Conservation (phyloP, 2,888 invertebrate genomes). For the Sesamia inferens region DNA sequence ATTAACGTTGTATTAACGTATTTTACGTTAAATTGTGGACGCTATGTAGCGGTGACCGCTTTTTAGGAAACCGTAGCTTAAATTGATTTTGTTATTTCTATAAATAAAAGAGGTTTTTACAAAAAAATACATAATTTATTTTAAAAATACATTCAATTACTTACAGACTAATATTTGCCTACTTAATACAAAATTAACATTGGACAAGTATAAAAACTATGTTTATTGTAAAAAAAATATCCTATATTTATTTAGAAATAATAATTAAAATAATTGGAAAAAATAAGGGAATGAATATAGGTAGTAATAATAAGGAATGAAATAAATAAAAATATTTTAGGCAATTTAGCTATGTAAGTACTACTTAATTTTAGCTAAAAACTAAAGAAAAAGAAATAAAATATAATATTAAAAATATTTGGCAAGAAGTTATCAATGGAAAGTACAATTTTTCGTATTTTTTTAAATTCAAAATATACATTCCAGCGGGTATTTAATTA, state of each 20-base stretch:
- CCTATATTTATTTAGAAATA: constrained; percentile 19
- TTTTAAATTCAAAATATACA: not conserved
- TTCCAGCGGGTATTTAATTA: not conserved
- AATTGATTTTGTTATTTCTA: not conserved
- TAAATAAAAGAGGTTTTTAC: constrained; percentile 43
- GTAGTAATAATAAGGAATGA: constrained; percentile 21
- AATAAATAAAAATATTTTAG: not conserved
- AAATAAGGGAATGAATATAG: constrained; percentile 28
- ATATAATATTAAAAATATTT: constrained; percentile 4
- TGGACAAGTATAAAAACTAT: constrained; percentile 35
- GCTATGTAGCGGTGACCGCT: not conserved
- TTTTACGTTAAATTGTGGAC: not conserved
- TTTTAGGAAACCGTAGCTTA: too few species aligned
- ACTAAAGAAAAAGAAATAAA: not conserved
- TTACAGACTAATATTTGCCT: constrained; percentile 60
- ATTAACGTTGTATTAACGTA: not conserved
- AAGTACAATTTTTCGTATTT: not conserved
- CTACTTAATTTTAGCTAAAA: constrained; percentile 8
- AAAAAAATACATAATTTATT: constrained; percentile 73
- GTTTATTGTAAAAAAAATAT: constrained; percentile 24
- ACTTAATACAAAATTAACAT: constrained; percentile 57
- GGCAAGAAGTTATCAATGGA: constrained; percentile 22
- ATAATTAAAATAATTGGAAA: constrained; percentile 6
- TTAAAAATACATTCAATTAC: constrained; percentile 66
- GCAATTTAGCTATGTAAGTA: not conserved